A percentile compares a stretch with the other conserved stretches of the same genome.
These are phyloP conservation scores for Eupithecia dodoneata DNA, from an alignment of 2,888 invertebrate species.

Conservation along the genomic window DNA sequence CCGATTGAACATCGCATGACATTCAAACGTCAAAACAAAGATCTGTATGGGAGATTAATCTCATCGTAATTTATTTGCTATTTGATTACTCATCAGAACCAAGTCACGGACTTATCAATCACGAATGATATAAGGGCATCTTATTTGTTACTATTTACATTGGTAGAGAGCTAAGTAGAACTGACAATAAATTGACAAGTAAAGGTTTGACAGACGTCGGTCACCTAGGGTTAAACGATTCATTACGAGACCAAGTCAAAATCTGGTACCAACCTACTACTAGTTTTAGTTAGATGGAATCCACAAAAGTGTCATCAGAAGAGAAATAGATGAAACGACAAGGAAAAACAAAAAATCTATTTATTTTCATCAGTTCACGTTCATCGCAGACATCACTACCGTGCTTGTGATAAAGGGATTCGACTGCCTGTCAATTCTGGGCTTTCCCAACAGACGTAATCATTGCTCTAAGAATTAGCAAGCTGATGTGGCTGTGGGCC, in stretches of 20 bases:
- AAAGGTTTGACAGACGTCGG: background rate
- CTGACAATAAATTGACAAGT: background rate
- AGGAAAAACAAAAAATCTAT: background rate
- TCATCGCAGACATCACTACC: too few relatives aligned
- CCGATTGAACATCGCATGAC: slow-evolving; percentile 35
- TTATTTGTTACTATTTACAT: slow-evolving; percentile 29
- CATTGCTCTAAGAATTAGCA: too few relatives aligned
- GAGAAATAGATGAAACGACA: background rate
- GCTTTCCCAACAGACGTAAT: background rate
- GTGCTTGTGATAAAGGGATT: background rate
- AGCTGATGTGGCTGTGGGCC: too few relatives aligned
- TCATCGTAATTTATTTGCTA: slow-evolving; percentile 38
- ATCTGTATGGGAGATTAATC: slow-evolving; percentile 31
- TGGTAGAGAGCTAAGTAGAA: background rate
- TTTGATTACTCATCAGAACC: slow-evolving; percentile 37
- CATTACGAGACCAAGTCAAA: background rate
- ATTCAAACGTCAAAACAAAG: slow-evolving; percentile 44
- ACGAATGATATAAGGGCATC: slow-evolving; percentile 35
- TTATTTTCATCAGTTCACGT: background rate
- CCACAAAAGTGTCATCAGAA: background rate
- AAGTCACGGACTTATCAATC: slow-evolving; percentile 39
- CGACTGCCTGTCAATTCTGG: background rate
- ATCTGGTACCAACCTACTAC: too few relatives aligned
- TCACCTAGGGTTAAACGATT: background rate
- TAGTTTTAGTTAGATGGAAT: background rate